phyloP scores from a whole-genome alignment of 30 jellyfish, hydroid and myxozoan genomes.

The Aurelia sp. region DNA sequence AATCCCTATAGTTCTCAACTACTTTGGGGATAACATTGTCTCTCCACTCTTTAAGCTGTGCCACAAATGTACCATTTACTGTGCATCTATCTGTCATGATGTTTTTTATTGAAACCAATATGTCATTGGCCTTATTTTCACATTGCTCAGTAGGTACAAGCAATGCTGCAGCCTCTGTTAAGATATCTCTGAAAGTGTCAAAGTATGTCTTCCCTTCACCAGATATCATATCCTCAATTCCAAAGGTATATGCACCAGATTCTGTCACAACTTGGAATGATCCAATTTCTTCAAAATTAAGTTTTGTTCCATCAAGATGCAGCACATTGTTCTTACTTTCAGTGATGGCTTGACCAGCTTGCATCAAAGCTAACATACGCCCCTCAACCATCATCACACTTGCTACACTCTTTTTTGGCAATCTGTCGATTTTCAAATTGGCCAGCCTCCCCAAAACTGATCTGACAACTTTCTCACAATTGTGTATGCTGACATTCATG shows the following conservation, averaged over 20 bases:
- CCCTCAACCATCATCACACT: conserved; percentile 33
- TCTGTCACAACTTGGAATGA: conserved; percentile 30
- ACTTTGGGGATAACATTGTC: conserved; percentile 11
- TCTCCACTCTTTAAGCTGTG: conserved; percentile 31
- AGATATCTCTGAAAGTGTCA: neutral
- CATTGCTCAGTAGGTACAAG: conserved; percentile 11
- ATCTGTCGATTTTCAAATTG: neutral
- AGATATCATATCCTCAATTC: conserved; percentile 16
- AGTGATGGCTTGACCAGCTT: neutral
- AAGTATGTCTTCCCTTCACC: conserved; percentile 5
- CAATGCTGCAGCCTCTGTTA: conserved; percentile 13
- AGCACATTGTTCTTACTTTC: conserved; percentile 10
- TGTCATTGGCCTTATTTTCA: neutral
- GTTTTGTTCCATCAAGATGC: conserved; percentile 43
- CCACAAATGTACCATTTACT: neutral
- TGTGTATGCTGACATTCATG: conserved; percentile 15
- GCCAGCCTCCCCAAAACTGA: conserved; percentile 18
- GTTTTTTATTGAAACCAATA: neutral
- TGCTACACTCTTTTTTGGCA: conserved; percentile 42
- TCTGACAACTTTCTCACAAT: conserved; percentile 15
- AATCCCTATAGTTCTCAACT: conserved; percentile 10
- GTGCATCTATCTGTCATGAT: conserved; percentile 18
- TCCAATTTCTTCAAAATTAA: conserved; percentile 29
- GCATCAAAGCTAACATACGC: conserved; percentile 1
- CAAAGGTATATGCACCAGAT: conserved; percentile 38